Conservation (phyloP, 2,113 vertebrate species). For the Proterorhinus semilunaris region DNA sequence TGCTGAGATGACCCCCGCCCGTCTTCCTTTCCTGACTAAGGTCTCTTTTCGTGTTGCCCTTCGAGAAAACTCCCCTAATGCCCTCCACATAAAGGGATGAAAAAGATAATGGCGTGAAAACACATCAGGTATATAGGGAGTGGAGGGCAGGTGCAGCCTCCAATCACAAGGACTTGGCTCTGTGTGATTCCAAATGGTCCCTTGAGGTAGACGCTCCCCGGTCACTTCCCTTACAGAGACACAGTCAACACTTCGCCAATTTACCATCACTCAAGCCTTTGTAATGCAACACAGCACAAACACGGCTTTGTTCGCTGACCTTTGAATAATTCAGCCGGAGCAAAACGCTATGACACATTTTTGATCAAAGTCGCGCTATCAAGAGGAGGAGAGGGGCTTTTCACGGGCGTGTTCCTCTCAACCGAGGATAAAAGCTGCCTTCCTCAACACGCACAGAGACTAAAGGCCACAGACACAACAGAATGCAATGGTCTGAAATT, state of each 20-base stretch:
- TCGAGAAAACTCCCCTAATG: constrained; percentile 40
- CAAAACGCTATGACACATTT: constrained; percentile 72
- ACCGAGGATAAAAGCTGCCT: constrained; percentile 49
- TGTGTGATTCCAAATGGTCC: constrained; percentile 67
- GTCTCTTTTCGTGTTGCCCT: constrained; percentile 21
- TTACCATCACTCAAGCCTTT: constrained; percentile 64
- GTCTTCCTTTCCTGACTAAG: constrained; percentile 23
- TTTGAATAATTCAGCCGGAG: constrained; percentile 72
- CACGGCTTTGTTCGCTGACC: constrained; percentile 71
- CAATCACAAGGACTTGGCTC: constrained; percentile 64
- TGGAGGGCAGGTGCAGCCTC: constrained; percentile 52
- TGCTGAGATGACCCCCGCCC: constrained; percentile 16
- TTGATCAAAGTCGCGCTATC: constrained; percentile 69
- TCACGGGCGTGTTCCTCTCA: constrained; percentile 55
- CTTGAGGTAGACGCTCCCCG: constrained; percentile 57
- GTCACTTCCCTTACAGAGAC: constrained; percentile 56
- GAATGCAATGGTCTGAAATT: constrained; percentile 3
- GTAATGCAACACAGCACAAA: constrained; percentile 63
- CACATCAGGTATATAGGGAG: constrained; percentile 46
- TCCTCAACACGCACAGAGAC: constrained; percentile 29
- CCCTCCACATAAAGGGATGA: constrained; percentile 41
- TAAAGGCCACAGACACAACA: constrained; percentile 8
- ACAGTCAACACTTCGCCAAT: constrained; percentile 60
- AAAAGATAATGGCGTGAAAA: constrained; percentile 65
- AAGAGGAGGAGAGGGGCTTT: constrained; percentile 55